Evolutionary conservation across 2,113 vertebrate genomes (phyloP).

Genomic region (Alaudala cheleensis): DNA sequence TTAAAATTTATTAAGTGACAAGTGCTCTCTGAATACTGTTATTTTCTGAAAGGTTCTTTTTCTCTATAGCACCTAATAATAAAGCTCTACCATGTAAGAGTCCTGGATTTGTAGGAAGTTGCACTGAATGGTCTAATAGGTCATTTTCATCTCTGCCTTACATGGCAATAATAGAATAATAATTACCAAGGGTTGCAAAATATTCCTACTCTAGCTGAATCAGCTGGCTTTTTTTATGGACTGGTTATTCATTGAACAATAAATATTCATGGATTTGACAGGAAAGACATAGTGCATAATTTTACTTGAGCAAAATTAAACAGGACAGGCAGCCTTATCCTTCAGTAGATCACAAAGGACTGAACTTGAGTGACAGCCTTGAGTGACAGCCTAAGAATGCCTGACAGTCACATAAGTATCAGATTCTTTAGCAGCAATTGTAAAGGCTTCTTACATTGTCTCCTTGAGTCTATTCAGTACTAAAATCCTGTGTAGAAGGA

Average conservation of each 20-base stretch:
- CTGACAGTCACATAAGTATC: background rate
- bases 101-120: background rate
- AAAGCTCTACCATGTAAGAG: background rate
- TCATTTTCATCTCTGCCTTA: constrained; percentile 23
- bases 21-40: background rate
- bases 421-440: background rate
- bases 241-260: constrained; percentile 15
- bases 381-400: background rate
- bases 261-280: constrained; percentile 32
- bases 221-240: background rate
- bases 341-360: background rate
- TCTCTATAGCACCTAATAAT: background rate
- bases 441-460: background rate
- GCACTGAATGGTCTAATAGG: constrained; percentile 1
- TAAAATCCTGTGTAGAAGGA: background rate
- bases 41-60: constrained; percentile 32
- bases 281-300: background rate
- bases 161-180: background rate
- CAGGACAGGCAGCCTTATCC: background rate
- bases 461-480: background rate
- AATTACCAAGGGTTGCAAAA: background rate
- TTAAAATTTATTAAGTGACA: constrained; percentile 32
- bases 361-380: background rate
- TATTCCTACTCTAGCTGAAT: background rate
- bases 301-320: constrained; percentile 26